These are phyloP conservation scores for Phenganax subtilis DNA, from an alignment of 92 coral and sea anemone species.

Conservation along the genomic window DNA sequence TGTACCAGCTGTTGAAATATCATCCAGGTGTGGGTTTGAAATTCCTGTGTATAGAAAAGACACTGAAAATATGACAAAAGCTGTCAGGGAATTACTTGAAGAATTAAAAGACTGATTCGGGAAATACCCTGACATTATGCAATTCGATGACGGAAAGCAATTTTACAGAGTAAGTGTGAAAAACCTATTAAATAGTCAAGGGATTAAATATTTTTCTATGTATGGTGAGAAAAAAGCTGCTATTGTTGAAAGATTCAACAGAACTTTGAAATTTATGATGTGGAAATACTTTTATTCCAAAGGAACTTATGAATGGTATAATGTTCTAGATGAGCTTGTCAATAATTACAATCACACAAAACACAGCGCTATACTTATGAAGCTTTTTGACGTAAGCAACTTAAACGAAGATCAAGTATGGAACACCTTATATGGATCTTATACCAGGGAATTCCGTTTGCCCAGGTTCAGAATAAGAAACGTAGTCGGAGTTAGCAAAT, in stretches of 20 bases:
- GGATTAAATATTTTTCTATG: constrained; percentile 26
- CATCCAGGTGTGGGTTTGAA: constrained; percentile 7
- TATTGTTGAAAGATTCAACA: constrained; percentile 23
- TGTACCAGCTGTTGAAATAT: constrained; percentile 16
- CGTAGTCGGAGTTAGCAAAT: constrained; percentile 34
- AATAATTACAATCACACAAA: constrained; percentile 37
- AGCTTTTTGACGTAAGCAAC: constrained; percentile 29
- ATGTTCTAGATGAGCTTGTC: constrained; percentile 34
- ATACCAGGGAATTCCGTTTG: constrained; percentile 26
- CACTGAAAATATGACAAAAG: constrained; percentile 24
- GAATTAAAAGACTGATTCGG: background rate
- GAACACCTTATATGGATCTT: constrained; percentile 34
- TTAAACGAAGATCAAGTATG: constrained; percentile 31
- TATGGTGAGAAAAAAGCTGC: constrained; percentile 25
- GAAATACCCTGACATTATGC: background rate
- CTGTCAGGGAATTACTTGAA: constrained; percentile 1
- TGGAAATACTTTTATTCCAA: constrained; percentile 37
- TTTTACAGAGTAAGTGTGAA: background rate
- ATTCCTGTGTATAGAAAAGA: constrained; percentile 13
- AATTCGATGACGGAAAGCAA: constrained; percentile 3
- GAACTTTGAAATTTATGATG: constrained; percentile 9
- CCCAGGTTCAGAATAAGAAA: constrained; percentile 32
- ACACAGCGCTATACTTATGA: constrained; percentile 33
- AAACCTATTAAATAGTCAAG: background rate
- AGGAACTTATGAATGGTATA: constrained; percentile 34